Percentiles rank a stretch among this genome's conserved stretches.
Conservation (phyloP, 2,113 vertebrate genomes). For the Peromyscus polionotus region DNA sequence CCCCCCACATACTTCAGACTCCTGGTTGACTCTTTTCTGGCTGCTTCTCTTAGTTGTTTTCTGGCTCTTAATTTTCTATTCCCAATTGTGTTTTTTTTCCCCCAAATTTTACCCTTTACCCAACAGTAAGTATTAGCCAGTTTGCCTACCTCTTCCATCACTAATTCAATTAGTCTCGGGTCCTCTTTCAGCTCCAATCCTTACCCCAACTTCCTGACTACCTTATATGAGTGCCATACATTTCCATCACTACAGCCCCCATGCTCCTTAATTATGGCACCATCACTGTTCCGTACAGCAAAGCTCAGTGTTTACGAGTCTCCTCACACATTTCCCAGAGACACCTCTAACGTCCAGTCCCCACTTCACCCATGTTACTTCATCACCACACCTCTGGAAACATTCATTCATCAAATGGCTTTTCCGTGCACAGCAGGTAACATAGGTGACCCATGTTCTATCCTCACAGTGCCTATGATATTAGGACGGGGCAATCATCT, state of each 20-base stretch:
- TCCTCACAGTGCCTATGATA: background rate
- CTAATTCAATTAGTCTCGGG: background rate
- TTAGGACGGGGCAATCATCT: background rate
- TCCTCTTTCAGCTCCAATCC: background rate
- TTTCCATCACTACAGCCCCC: background rate
- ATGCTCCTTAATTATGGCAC: background rate
- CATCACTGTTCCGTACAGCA: background rate
- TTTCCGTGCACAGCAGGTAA: background rate
- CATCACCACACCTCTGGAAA: background rate
- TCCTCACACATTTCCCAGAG: background rate
- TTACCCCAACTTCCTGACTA: background rate
- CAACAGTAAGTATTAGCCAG: background rate
- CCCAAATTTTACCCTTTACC: background rate
- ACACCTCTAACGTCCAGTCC: background rate
- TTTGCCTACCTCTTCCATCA: background rate
- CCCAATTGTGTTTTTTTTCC: background rate
- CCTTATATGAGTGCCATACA: background rate
- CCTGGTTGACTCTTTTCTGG: background rate
- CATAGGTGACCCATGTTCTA: background rate
- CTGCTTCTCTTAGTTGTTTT: slow-evolving; percentile 1
- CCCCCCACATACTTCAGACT: background rate
- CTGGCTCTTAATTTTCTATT: background rate
- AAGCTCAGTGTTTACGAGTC: no score
- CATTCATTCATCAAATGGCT: background rate
- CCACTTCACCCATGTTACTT: background rate